Base-by-base conservation (phyloP, 2,113 vertebrate species). In the Marmota monax region DNA sequence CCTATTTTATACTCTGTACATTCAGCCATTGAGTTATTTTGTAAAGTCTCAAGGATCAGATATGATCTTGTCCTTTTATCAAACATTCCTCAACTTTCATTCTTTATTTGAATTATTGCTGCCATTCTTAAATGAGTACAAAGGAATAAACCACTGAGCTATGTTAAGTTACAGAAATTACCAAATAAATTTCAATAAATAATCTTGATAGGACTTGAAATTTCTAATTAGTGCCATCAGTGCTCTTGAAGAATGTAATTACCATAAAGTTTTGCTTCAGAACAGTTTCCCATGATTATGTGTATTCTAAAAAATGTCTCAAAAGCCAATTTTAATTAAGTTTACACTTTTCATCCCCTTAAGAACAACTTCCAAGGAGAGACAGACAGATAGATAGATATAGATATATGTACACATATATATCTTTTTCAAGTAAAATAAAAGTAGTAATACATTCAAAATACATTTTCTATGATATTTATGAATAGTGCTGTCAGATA, bases 181-280 rank as follows among this genome's bases (percentile, higher is more conserved):
- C 45, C 79, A 89, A 94, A 67, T 51, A 80, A 14, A 77, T 80
- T 93, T 94, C 45, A 97, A 92, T 87, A 96, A 95, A 93, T 94
- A 97, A 96, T 95, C 78, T 91, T 76, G 84, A 95, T 93, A 95
- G 58, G 14, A 93, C 45, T 48, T 88, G 45, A 7, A 89, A 23
- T 92, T 95, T 97, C 95, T 95, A 98, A 97, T 97, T 89, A 94
- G 27, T 94, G 92, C 67, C 93, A 89, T 96, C 65, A 90, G 45
- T 82, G 58, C 63, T 97, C 70, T 20, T 83, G 67, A 34, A 58
- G 4, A 97, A 90, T 14, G 61, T 39, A 97, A 92, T 77, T 83
- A 92, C 45, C 34, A 82, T 93, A 94, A 8, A 67, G 6, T 3
- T 2, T 96, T 84, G 84, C 56, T 73, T 97, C 34, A 96, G 94